Evolutionary conservation across 2,888 invertebrate species (phyloP).

Genomic region (Parelbella ahira): DNA sequence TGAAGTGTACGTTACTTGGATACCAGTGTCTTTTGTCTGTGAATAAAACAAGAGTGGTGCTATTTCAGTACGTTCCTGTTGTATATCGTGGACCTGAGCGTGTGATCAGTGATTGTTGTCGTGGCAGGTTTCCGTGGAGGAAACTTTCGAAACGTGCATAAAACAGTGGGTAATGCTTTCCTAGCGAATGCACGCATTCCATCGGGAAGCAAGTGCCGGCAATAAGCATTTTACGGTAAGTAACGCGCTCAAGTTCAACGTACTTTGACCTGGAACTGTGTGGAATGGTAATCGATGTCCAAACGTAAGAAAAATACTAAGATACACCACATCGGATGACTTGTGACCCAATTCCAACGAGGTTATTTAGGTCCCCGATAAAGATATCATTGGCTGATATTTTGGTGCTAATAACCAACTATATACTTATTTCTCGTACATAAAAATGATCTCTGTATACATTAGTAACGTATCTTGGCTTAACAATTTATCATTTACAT

Average conservation of each 20-base stretch:
- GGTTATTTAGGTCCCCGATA: slow-evolving; percentile 10
- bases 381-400: slow-evolving; percentile 3
- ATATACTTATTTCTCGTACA: too few relatives aligned
- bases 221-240: slow-evolving; percentile 79
- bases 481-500: too few relatives aligned
- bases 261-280: slow-evolving; percentile 73
- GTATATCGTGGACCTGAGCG: slow-evolving; percentile 58
- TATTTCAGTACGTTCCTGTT: slow-evolving; percentile 63
- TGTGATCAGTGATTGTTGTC: slow-evolving; percentile 79
- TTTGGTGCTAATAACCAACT: too few relatives aligned
- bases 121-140: slow-evolving; percentile 76
- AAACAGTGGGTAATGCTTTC: slow-evolving; percentile 76
- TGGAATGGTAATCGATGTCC: slow-evolving; percentile 30
- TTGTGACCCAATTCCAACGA: slow-evolving; percentile 8
- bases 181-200: slow-evolving; percentile 78
- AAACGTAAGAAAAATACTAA: slow-evolving; percentile 22
- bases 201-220: slow-evolving; percentile 76
- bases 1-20: slow-evolving; percentile 59
- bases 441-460: too few relatives aligned
- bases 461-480: too few relatives aligned
- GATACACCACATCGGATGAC: slow-evolving; percentile 3
- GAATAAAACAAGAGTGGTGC: slow-evolving; percentile 66
- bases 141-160: slow-evolving; percentile 79
- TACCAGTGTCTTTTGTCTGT: slow-evolving; percentile 76
- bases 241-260: slow-evolving; percentile 76